Evolutionary conservation across 1,140 invertebrate species (phyloP), one percentile per base, ranked within the genome.

Genomic region (Gonatopus flavifemur): DNA sequence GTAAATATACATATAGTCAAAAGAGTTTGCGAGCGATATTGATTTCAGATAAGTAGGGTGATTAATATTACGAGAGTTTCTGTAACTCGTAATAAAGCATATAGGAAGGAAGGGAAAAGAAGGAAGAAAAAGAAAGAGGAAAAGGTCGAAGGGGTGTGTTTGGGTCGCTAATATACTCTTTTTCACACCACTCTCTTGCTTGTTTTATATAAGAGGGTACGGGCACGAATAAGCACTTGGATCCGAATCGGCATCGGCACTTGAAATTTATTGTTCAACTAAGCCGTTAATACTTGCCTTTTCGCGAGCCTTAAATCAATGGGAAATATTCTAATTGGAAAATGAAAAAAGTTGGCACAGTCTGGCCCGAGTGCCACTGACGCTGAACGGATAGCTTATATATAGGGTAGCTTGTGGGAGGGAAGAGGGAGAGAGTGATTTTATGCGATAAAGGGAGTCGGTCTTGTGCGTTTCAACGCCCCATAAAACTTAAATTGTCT

Each of bases 261-360:
- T 46, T 58, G 50, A 55, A 76, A 78, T 78, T 77, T 78, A 78
- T 77, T 57, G 74, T 42, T 49, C 52, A 56, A 64, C 62, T 67
- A 67, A 72, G 66, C 64, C 71, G 74, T 76, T 78, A 78, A 77
- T 78, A 75, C 70, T 70, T 69, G 69, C 72, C 61, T 61, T 57
- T 56, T 53, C 49, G n/a, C 21, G 28, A 57, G 64, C 64, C 57
- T 64, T 77, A 78, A 78, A 78, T 78, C 76, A 78, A 74, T 72
- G 74, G 62, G 69, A 78, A 78, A 76, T 76, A 74, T 77, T 72
- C 74, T 77, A 78, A 78, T 78, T 78, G 74, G 74, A 77, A 78
- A 75, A 78, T 77, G 76, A 76, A 77, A 78, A 78, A 78, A 78
- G 74, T 78, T 78, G 68, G 71, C 69, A 57, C 62, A 48, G 61